phyloP scores from a whole-genome alignment of 2,113 vertebrate species.

The Dissostichus mawsoni region DNA sequence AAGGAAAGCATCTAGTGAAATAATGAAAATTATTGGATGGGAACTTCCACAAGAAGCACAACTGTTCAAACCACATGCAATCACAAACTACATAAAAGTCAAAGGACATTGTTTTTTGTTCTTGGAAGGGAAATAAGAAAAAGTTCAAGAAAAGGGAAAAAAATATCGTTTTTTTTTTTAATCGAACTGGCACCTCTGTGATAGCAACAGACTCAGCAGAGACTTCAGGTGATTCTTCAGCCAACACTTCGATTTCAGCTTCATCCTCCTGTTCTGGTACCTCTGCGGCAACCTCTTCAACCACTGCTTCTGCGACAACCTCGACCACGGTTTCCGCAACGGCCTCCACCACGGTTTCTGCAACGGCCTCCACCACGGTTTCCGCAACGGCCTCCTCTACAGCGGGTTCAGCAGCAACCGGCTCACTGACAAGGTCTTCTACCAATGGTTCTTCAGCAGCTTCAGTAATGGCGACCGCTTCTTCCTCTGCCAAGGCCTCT shows the following conservation, averaged over 20 bases:
- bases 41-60: background rate
- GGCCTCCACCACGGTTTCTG: no score
- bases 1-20: background rate
- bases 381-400: conserved; percentile 10
- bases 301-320: background rate
- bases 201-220: conserved; percentile 25
- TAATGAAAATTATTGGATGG: background rate
- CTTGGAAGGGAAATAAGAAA: background rate
- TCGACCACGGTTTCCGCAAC: conserved; percentile 20
- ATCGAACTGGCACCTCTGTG: conserved; percentile 55
- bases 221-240: conserved; percentile 20
- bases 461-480: background rate
- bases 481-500: conserved; percentile 17
- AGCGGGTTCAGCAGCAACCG: conserved; percentile 8
- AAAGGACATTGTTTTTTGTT: background rate
- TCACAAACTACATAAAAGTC: background rate
- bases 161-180: background rate
- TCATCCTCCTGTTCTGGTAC: conserved; percentile 17
- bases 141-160: background rate
- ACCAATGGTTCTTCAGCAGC: background rate
- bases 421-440: background rate
- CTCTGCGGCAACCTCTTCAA: conserved; percentile 9
- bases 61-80: background rate
- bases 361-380: conserved; percentile 9
- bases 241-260: conserved; percentile 39